Conservation (phyloP, 2,797 vertebrate genomes). For the Toxotes lorentzi region DNA sequence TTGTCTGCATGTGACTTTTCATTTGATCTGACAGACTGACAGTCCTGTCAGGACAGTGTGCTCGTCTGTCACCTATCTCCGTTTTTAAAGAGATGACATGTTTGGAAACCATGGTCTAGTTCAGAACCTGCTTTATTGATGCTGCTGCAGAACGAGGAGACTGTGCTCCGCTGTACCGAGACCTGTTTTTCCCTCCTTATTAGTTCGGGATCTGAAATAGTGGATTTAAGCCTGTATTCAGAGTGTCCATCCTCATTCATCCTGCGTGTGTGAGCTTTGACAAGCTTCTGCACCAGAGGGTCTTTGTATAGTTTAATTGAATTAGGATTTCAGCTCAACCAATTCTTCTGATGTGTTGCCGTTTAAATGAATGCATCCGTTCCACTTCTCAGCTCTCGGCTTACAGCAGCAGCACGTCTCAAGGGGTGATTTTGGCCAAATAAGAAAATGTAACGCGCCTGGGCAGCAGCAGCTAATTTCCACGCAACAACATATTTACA, state of each 20-base stretch:
- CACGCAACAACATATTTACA: background rate
- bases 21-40: conserved; percentile 19
- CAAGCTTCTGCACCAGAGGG: background rate
- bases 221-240: conserved; percentile 11
- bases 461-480: background rate
- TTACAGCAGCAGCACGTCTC: conserved; percentile 6
- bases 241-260: conserved; percentile 10
- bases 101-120: conserved; percentile 11
- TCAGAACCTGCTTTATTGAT: conserved; percentile 36
- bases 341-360: conserved; percentile 2
- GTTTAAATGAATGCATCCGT: background rate
- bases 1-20: background rate
- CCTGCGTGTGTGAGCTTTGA: background rate
- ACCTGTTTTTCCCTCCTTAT: background rate
- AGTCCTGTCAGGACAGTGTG: conserved; percentile 2
- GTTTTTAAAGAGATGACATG: conserved; percentile 4
- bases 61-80: background rate
- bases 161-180: background rate
- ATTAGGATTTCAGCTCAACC: conserved; percentile 12
- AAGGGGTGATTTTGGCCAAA: background rate
- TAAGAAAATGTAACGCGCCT: background rate
- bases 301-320: conserved; percentile 5
- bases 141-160: conserved; percentile 10
- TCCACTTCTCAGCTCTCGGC: conserved; percentile 13
- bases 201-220: conserved; percentile 3